phyloP scores from a whole-genome alignment of 2,797 vertebrate genomes.

The Falco rusticolus region DNA sequence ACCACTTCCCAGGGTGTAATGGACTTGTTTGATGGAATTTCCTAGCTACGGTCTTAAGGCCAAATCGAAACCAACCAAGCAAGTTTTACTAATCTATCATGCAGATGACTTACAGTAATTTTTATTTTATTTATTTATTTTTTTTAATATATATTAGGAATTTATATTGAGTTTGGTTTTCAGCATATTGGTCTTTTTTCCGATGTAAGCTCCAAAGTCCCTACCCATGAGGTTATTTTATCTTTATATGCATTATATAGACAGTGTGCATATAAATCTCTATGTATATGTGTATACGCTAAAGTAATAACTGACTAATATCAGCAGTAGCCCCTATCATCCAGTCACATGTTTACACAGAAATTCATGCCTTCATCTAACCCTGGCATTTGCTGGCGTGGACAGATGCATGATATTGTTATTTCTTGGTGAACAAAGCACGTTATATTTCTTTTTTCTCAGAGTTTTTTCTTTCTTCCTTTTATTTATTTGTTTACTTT shows the following conservation, averaged over 20 bases:
- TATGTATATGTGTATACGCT: constrained; percentile 31
- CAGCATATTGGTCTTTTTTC: constrained; percentile 23
- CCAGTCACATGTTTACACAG: constrained; percentile 94
- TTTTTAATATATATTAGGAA: neutral
- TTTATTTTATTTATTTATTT: neutral
- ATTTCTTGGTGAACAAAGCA: constrained; percentile 78
- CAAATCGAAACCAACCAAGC: neutral
- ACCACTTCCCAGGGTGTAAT: neutral
- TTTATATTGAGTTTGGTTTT: constrained; percentile 47
- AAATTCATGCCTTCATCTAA: constrained; percentile 93
- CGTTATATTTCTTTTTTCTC: constrained; percentile 77
- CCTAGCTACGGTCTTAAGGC: constrained; percentile 60
- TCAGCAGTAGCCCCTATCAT: constrained; percentile 87
- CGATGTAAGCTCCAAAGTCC: constrained; percentile 21
- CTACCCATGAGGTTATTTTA: constrained; percentile 38
- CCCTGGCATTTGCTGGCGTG: constrained; percentile 84
- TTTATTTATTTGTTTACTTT: constrained; percentile 65
- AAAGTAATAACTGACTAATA: constrained; percentile 79
- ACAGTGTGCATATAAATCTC: constrained; percentile 33
- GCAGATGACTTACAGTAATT: constrained; percentile 18
- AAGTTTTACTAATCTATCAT: constrained; percentile 60
- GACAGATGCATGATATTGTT: constrained; percentile 85
- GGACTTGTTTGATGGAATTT: constrained; percentile 67
- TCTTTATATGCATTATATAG: constrained; percentile 44
- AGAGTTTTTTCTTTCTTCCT: constrained; percentile 41